Percentiles rank a stretch among this genome's conserved stretches.
Evolutionary conservation across 2,113 vertebrate genomes (phyloP).

Genomic region (Bufo gargarizans): DNA sequence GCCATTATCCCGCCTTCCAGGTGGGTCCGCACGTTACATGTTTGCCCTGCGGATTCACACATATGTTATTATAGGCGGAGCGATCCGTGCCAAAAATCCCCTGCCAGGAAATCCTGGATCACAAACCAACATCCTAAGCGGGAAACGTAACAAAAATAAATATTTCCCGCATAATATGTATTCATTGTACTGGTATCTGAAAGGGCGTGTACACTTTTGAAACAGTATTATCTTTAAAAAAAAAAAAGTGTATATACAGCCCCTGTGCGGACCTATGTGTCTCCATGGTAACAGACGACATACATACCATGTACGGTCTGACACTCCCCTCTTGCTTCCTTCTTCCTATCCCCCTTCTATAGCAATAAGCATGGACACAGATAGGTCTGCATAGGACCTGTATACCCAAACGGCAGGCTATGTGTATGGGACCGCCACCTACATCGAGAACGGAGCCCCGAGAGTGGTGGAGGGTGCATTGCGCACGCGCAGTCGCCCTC

Average conservation of each 20-base stretch:
- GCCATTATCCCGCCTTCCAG: no score
- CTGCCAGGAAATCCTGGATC: constrained; percentile 18
- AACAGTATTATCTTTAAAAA: no score
- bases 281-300: no score
- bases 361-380: no score
- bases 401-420: not conserved
- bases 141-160: not conserved
- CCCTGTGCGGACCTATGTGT: no score
- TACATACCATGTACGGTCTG: no score
- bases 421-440: no score
- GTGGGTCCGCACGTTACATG: not conserved
- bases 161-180: not conserved
- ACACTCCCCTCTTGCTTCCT: not conserved
- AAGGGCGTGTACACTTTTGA: not conserved
- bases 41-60: not conserved
- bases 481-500: no score
- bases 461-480: no score
- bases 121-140: not conserved
- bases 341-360: no score
- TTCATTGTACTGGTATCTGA: not conserved
- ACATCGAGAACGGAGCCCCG: no score
- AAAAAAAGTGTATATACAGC: not conserved
- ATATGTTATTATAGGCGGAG: constrained; percentile 1
- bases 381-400: not conserved
- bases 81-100: not conserved